Conservation (phyloP, 2,888 invertebrate species). For the Rhingia campestris region DNA sequence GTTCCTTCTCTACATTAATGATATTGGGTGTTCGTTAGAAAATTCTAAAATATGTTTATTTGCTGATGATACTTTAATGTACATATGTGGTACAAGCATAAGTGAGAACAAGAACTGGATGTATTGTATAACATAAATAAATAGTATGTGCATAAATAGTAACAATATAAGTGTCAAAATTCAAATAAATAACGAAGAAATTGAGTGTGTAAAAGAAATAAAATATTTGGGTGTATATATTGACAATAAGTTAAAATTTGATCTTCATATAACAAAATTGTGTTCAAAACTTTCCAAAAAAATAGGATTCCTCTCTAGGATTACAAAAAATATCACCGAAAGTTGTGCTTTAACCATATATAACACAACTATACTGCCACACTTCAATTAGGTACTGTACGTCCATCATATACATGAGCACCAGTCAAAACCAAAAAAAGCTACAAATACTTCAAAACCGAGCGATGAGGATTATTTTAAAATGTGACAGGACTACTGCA, state of each 20-base stretch:
- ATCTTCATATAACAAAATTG: neutral
- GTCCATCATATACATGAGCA: too few relatives aligned
- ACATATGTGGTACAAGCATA: too few relatives aligned
- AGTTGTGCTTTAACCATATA: slow-evolving; percentile 1
- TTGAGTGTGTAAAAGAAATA: slow-evolving; percentile 14
- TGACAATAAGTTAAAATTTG: slow-evolving; percentile 8
- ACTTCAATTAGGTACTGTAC: slow-evolving; percentile 6
- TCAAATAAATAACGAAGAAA: neutral
- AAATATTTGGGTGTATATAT: neutral
- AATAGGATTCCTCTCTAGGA: too few relatives aligned
- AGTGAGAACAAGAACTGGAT: too few relatives aligned
- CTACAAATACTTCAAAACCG: neutral
- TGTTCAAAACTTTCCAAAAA: neutral
- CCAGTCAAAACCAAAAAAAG: neutral
- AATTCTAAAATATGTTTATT: too few relatives aligned
- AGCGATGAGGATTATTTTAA: too few relatives aligned
- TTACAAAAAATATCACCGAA: neutral
- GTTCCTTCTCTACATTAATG: too few relatives aligned
- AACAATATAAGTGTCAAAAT: too few relatives aligned
- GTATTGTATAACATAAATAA: too few relatives aligned
- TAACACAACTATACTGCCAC: slow-evolving; percentile 2
- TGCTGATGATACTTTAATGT: too few relatives aligned
- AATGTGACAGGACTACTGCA: neutral
- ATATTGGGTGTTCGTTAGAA: too few relatives aligned
- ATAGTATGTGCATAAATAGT: too few relatives aligned